Evolutionary conservation across 1,140 invertebrate genomes (phyloP).

Genomic region (Pemphigus obesinymphae): DNA sequence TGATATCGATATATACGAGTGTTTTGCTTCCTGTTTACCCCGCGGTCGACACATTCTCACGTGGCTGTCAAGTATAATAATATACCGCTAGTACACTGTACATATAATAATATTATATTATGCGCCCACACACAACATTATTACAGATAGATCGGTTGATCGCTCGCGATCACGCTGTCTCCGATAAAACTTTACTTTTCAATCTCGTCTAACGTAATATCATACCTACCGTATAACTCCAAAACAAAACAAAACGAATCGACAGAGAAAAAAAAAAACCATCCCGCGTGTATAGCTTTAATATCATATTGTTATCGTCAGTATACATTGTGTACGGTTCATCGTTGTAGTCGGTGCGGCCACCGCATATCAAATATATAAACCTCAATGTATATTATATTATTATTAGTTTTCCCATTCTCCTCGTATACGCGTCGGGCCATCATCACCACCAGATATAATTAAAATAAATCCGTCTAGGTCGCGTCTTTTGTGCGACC

Average conservation of each 20-base stretch:
- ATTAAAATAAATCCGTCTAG: constrained; percentile 30
- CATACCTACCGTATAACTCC: too few relatives aligned
- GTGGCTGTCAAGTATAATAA: background rate
- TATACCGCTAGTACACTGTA: background rate
- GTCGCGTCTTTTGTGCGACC: constrained; percentile 24
- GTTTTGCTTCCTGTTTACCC: background rate
- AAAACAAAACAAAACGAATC: background rate
- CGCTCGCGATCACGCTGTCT: background rate
- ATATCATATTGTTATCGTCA: background rate
- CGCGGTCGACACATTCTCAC: background rate
- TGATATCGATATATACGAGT: constrained; percentile 4
- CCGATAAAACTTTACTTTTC: background rate
- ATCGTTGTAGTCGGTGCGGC: background rate
- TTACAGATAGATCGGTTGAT: background rate
- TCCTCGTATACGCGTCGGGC: too few relatives aligned
- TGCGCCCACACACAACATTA: too few relatives aligned
- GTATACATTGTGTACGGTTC: background rate
- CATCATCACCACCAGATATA: background rate
- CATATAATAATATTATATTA: background rate
- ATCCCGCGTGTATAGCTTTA: background rate
- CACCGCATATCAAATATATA: too few relatives aligned
- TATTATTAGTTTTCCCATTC: background rate
- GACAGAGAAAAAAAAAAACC: too few relatives aligned
- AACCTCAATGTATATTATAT: background rate
- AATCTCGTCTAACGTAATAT: background rate